Evolutionary conservation across 2,113 vertebrate genomes (phyloP).

Genomic region (Nesoenas mayeri): DNA sequence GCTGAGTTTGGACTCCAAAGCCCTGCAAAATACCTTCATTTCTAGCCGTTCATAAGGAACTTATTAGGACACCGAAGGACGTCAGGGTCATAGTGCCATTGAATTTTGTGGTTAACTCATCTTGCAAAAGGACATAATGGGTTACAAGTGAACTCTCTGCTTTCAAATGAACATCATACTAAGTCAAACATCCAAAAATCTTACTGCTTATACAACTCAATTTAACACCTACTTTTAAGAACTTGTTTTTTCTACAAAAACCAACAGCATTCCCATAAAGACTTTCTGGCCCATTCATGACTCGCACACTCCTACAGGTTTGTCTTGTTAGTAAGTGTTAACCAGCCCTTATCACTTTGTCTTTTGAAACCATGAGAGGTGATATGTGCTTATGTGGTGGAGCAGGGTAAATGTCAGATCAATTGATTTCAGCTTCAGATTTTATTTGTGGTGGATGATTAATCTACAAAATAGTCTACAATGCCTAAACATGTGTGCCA

Average conservation of each 20-base stretch:
- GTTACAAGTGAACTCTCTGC: background rate
- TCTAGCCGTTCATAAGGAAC: background rate
- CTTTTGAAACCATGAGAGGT: background rate
- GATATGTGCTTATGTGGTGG: background rate
- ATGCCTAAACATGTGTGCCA: background rate
- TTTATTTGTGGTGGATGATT: constrained; percentile 1
- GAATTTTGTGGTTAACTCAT: background rate
- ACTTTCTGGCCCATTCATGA: background rate
- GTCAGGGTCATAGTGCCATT: background rate
- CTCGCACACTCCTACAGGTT: background rate
- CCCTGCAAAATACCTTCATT: background rate
- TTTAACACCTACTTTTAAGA: background rate
- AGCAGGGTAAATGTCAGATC: background rate
- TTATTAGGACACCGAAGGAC: background rate
- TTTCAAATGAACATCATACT: background rate
- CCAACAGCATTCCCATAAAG: background rate
- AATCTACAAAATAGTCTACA: background rate
- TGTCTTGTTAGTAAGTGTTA: background rate
- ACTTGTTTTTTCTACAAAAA: background rate
- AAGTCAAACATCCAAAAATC: background rate
- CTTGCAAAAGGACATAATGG: background rate
- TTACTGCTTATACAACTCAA: background rate
- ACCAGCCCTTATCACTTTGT: background rate
- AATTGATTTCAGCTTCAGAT: background rate
- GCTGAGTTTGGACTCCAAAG: background rate